Evolutionary conservation across 2,888 invertebrate genomes (phyloP).

Genomic region (Pardosa pseudoannulata): DNA sequence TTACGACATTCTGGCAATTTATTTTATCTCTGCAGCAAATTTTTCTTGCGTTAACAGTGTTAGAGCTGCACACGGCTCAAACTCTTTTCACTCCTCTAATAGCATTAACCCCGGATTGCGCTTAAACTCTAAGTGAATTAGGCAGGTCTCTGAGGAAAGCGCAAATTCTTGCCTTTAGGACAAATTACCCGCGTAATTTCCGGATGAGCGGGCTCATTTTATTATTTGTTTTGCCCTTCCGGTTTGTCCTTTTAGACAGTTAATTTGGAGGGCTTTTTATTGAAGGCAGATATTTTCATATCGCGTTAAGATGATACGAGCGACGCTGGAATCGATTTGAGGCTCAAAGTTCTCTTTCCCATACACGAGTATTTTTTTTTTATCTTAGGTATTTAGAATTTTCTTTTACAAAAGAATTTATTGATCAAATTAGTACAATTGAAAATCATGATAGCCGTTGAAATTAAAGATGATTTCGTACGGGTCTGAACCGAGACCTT

Average conservation of each 20-base stretch:
- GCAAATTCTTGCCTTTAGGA: background rate
- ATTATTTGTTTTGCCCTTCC: background rate
- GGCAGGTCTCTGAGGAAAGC: background rate
- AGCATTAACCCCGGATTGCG: background rate
- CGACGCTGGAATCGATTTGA: too few species aligned
- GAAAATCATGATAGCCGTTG: too few species aligned
- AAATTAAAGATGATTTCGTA: too few species aligned
- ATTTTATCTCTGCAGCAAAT: background rate
- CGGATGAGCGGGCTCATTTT: background rate
- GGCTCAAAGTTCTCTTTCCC: too few species aligned
- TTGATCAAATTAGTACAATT: too few species aligned
- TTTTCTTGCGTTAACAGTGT: background rate
- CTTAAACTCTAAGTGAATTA: background rate
- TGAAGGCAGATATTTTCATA: too few species aligned
- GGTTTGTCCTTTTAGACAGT: background rate
- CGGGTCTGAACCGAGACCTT: too few species aligned
- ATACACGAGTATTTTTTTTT: too few species aligned
- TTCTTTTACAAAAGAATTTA: too few species aligned
- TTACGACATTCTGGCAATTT: background rate
- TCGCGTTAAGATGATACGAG: too few species aligned
- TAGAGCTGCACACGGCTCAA: background rate
- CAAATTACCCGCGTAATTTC: background rate
- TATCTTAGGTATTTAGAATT: too few species aligned
- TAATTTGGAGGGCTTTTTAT: too few species aligned
- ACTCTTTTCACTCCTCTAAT: background rate